Conservation (phyloP, 2,113 vertebrate species). For the Lepus americanus region DNA sequence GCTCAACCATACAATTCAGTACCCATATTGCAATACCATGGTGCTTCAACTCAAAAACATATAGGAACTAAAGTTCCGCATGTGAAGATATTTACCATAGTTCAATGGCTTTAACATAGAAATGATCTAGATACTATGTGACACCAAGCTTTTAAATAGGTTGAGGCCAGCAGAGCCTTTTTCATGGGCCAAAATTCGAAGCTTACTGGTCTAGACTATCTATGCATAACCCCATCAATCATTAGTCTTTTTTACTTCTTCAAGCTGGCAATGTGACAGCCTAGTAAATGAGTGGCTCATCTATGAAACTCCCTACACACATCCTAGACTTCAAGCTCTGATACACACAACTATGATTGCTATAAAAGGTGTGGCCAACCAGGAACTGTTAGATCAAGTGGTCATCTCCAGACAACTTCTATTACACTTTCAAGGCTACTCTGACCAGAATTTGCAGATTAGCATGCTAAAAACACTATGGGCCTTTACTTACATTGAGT, state of each 20-base stretch:
- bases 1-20: neutral
- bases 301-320: neutral
- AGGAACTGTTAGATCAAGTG: neutral
- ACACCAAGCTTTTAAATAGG: constrained; percentile 45
- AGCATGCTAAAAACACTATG: neutral
- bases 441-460: neutral
- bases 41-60: constrained; percentile 38
- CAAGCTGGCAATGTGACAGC: neutral
- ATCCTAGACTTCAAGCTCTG: neutral
- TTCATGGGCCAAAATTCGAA: constrained; percentile 24
- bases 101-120: neutral
- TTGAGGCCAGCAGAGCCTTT: constrained; percentile 31
- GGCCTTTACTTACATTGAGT: neutral
- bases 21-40: neutral
- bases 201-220: neutral
- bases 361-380: constrained; percentile 13
- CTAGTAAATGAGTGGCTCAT: neutral
- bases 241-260: constrained; percentile 49
- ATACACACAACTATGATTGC: constrained; percentile 32
- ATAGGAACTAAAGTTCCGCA: constrained; percentile 31
- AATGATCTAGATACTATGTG: neutral
- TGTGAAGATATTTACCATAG: neutral
- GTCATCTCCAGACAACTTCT: neutral
- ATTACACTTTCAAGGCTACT: neutral
- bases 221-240: neutral